Conservation (phyloP, 2,888 invertebrate species). For the Troides oblongomaculatus region DNA sequence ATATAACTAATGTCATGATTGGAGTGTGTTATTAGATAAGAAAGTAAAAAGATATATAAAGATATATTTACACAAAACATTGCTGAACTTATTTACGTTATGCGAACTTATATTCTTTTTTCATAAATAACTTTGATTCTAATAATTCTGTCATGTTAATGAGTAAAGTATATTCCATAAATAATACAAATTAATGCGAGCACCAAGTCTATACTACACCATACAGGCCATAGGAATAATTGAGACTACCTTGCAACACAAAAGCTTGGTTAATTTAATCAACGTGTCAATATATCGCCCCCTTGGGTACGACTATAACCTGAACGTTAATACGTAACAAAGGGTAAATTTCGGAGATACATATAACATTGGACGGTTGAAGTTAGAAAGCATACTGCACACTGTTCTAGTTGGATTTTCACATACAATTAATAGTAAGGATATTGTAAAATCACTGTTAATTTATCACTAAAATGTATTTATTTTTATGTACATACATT, state of each 20-base stretch:
- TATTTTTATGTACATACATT: too few species aligned
- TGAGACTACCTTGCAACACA: slow-evolving; percentile 46
- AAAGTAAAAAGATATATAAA: not conserved
- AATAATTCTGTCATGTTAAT: too few species aligned
- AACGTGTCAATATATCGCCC: slow-evolving; percentile 32
- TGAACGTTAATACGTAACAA: slow-evolving; percentile 17
- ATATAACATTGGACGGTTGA: not conserved
- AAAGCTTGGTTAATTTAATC: slow-evolving; percentile 43
- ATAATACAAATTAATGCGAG: too few species aligned
- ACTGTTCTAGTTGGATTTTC: too few species aligned
- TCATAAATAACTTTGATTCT: too few species aligned
- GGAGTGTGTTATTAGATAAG: not conserved
- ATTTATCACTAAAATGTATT: too few species aligned
- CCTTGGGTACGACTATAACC: slow-evolving; percentile 24
- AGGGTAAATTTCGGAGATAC: slow-evolving; percentile 1
- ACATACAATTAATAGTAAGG: too few species aligned
- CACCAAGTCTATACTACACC: too few species aligned
- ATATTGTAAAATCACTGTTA: too few species aligned
- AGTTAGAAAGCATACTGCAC: too few species aligned
- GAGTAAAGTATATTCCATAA: too few species aligned
- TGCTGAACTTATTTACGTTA: not conserved
- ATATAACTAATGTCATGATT: not conserved
- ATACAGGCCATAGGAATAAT: slow-evolving; percentile 13
- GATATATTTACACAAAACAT: not conserved
- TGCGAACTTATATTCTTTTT: not conserved